Conservation (phyloP, 37 sponge, comb jelly and placozoan genomes). For the Diacarnus erythraeanus region DNA sequence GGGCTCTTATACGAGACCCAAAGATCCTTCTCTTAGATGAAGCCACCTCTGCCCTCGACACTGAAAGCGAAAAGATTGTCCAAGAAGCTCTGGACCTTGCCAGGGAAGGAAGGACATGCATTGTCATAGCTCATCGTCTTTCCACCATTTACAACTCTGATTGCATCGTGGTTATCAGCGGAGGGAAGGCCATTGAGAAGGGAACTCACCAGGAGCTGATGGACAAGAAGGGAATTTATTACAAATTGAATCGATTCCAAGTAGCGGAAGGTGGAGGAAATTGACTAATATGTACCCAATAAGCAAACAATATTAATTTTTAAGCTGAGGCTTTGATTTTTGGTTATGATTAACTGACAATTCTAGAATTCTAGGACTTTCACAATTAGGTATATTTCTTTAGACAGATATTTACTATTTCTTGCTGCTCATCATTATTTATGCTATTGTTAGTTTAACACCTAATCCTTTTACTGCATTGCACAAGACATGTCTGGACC, state of each 20-base stretch:
- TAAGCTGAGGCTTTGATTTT: no score
- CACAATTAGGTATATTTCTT: no score
- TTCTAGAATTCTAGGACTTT: no score
- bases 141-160: slow-evolving; percentile 90
- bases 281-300: no score
- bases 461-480: no score
- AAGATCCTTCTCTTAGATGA: slow-evolving; percentile 80
- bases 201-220: slow-evolving; percentile 80
- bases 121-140: slow-evolving; percentile 91
- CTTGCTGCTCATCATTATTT: no score
- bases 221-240: slow-evolving; percentile 72
- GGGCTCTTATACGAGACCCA: slow-evolving; percentile 79
- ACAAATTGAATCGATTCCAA: slow-evolving; percentile 68
- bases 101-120: slow-evolving; percentile 78
- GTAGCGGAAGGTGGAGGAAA: slow-evolving; percentile 12
- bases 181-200: slow-evolving; percentile 56
- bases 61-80: slow-evolving; percentile 85
- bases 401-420: no score
- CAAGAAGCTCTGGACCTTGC: slow-evolving; percentile 88
- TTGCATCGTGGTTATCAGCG: slow-evolving; percentile 75
- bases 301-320: no score
- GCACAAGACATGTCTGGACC: no score
- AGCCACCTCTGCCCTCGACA: slow-evolving; percentile 85
- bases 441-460: no score
- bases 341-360: no score